Conservation (phyloP, 2,113 vertebrate genomes). For the Embiotoca jacksoni region DNA sequence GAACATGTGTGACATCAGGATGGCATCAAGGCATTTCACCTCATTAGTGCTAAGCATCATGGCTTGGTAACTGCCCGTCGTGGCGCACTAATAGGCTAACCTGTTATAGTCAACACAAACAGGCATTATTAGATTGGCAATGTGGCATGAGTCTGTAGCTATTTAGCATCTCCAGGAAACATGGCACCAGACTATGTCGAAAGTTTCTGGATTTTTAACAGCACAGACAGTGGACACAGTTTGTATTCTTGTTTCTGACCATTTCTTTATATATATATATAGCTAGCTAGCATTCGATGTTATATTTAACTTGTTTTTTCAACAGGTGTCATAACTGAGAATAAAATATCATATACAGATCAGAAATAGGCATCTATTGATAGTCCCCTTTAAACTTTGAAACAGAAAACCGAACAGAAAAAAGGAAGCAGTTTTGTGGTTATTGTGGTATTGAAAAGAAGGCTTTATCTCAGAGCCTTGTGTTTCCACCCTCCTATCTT, state of each 20-base stretch:
- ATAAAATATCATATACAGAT: slow-evolving; percentile 16
- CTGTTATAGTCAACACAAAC: slow-evolving; percentile 19
- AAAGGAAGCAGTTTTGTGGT: slow-evolving; percentile 29
- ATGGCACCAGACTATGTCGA: slow-evolving; percentile 7
- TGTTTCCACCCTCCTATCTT: slow-evolving; percentile 36
- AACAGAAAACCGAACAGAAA: slow-evolving; percentile 47
- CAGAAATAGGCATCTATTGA: slow-evolving; percentile 18
- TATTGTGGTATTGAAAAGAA: slow-evolving; percentile 37
- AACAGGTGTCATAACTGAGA: slow-evolving; percentile 26
- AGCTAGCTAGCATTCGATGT: not conserved
- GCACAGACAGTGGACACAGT: not conserved
- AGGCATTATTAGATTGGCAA: slow-evolving; percentile 42
- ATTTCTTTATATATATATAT: not conserved
- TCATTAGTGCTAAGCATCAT: slow-evolving; percentile 26
- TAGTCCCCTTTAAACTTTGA: slow-evolving; percentile 32
- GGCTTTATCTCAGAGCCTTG: slow-evolving; percentile 47
- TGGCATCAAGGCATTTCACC: slow-evolving; percentile 13
- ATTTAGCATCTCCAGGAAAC: slow-evolving; percentile 43
- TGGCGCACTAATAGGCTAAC: slow-evolving; percentile 48
- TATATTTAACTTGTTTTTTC: not conserved
- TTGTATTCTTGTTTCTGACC: slow-evolving; percentile 13
- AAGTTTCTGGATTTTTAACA: slow-evolving; percentile 25
- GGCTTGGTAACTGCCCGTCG: slow-evolving; percentile 41
- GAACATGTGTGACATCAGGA: slow-evolving; percentile 6
- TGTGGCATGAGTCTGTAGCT: slow-evolving; percentile 11